These are phyloP conservation scores for Sardina pilchardus DNA, from an alignment of 2,113 vertebrate genomes.

Conservation along the genomic window DNA sequence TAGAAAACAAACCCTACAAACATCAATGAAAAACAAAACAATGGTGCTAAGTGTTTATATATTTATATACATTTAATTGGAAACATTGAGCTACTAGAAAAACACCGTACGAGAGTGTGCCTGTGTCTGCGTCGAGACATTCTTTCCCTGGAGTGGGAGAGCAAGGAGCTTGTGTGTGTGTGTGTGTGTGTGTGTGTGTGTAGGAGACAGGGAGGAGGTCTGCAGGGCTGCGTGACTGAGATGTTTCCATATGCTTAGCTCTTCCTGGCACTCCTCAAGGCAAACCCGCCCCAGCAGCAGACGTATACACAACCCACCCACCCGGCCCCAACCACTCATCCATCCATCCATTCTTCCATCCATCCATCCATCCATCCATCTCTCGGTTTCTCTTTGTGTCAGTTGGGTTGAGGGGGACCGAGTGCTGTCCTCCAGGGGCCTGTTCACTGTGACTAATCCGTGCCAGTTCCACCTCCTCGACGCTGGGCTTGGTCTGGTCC, in stretches of 20 bases:
- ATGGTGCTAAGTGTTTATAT: not conserved
- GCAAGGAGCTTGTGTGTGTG: not conserved
- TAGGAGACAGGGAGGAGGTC: not conserved
- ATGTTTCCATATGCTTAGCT: not conserved
- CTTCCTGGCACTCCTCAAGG: slow-evolving; percentile 12
- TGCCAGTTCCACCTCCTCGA: not conserved
- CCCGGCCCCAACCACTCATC: not conserved
- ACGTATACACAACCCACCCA: not conserved
- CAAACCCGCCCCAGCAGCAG: slow-evolving; percentile 16
- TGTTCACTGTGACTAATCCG: not conserved
- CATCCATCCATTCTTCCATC: not conserved
- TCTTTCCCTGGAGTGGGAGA: too few relatives aligned
- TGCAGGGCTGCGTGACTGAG: not conserved
- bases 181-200: not conserved
- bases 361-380: not conserved
- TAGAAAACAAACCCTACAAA: not conserved
- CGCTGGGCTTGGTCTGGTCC: not conserved
- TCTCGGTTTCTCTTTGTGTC: too few relatives aligned
- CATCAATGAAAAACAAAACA: not conserved
- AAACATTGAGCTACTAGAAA: not conserved
- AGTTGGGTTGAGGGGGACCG: too few relatives aligned
- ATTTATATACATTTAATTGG: not conserved
- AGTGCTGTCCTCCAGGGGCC: too few relatives aligned
- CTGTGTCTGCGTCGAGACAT: not conserved
- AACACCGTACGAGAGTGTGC: not conserved